Base-by-base conservation (phyloP, 2,888 invertebrate genomes). In the Apamea anceps region DNA sequence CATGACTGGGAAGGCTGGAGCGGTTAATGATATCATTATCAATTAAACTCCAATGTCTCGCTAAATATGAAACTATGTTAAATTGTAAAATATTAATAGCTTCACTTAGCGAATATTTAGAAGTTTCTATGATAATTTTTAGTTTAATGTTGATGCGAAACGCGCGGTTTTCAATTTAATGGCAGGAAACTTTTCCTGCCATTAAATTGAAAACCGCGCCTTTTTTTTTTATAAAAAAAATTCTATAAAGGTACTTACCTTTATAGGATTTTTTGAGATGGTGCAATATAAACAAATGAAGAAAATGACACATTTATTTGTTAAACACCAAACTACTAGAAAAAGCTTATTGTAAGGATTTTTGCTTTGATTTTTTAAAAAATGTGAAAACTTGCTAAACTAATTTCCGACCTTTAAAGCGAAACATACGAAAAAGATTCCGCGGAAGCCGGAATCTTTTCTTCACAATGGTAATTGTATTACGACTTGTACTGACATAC, bases 1-100 rank as follows among this genome's bases (percentile, higher is more conserved):
- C 90, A 90, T 85, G 84, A 82, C 89, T 84, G 79, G 90, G 89
- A 87, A 88, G 87, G 86, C 89, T 91, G 84, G 84, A 87, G 84
- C 89, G 85, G 80, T 90, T 92, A 91, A 90, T 91, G 89, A 91
- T 89, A 90, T 89, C 91, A 91, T 93, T 92, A 92, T 91, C 91
- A 93, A 93, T 93, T 92, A 92, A 91, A 87, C 78, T 87, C 79
- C 84, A 91, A 91, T 89, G 88, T 87, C 73, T 75, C 87, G 86
- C 84, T 89, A 90, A 90, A 88, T 87, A 83, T 80, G 72, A 86
- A 90, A 90, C 82, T 83, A 77, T 86, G 85, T 82, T 80, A 79
- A 88, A 84, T 85, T 87, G 83, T 85, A 76, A 85, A 84, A 86
- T 87, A 85, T 87, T 79, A 87, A 87, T 87, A 76, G 79, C 60